Base-by-base conservation (phyloP, 2,797 vertebrate species). In the Syncerus caffer region DNA sequence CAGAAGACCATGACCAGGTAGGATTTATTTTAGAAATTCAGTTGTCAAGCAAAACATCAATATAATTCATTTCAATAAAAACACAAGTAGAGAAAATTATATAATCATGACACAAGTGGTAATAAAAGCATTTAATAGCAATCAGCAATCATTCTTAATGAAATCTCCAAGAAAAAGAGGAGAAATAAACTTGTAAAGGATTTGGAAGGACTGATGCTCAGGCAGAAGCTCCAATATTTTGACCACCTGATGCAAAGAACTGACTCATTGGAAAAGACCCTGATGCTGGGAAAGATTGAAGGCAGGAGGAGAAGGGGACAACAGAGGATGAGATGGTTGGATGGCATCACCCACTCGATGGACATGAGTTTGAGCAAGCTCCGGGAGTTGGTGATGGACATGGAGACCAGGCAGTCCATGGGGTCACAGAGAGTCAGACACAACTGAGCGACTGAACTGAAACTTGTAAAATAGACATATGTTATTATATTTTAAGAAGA, bases 21-120 rank as follows among this genome's bases (percentile, higher is more conserved):
- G 27, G 7, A 3, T 60, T 93, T 92, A 71, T 60, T 76, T 85
- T n/a, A 92, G 23, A 92, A 85, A 86, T 64, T 25, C 23, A 78
- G 15, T 51, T 93, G 27, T 80, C 1, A 78, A 87, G 42, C 90
- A 51, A 92, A 84, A 76, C 6, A 50, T 34, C 14, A 29, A 58
- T 84, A 86, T 31, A 74, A 38, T 51, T 90, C 23, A 90, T 86
- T 90, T 92, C 9, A 58, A 71, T 62, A 16, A 93, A 93, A 93
- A 51, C n/a, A 53, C 58, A 60, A 67, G 19, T 21, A 79, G n/a
- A 90, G 53, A 90, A 67, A 90, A 38, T 60, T 71, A 50, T 27
- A 55, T 15, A n/a, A 79, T 53, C 3, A 47, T 78, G 29, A 34
- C 15, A 64, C 57, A 57, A 91, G 60, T 80, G 55, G 6, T 60